phyloP scores from a whole-genome alignment of 2,797 vertebrate species.

The Muraenolepis orangiensis region DNA sequence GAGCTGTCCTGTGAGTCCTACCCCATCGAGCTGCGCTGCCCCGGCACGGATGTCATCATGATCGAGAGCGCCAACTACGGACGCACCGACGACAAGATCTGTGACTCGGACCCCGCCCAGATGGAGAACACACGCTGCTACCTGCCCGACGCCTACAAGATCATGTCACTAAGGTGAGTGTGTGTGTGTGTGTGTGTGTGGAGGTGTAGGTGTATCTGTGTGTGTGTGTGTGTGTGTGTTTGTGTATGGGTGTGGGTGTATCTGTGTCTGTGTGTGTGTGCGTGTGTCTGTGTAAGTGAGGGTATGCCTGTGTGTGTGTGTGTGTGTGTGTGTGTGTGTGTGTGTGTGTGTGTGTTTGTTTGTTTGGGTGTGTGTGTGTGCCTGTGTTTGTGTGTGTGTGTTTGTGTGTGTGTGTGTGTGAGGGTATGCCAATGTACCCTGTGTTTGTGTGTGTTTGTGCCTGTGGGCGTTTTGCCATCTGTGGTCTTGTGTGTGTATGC shows the following conservation, averaged over 20 bases:
- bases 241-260: neutral
- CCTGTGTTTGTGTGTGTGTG: neutral
- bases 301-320: neutral
- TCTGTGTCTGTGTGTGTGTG: neutral
- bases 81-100: slow-evolving; percentile 98
- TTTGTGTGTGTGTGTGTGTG: neutral
- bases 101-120: slow-evolving; percentile 97
- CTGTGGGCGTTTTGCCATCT: neutral
- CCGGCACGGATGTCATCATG: slow-evolving; percentile 98
- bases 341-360: neutral
- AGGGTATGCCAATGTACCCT: too few relatives aligned
- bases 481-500: neutral
- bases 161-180: slow-evolving; percentile 94
- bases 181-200: slow-evolving; percentile 25
- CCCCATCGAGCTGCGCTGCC: slow-evolving; percentile 96
- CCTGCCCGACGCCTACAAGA: slow-evolving; percentile 98
- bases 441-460: too few relatives aligned
- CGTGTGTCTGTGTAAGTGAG: neutral
- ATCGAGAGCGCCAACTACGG: slow-evolving; percentile 99
- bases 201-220: neutral
- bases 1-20: slow-evolving; percentile 98
- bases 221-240: neutral
- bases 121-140: slow-evolving; percentile 99
- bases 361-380: neutral
- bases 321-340: neutral